These are phyloP conservation scores for Dallia pectoralis DNA, from an alignment of 2,797 vertebrate species.

Conservation along the genomic window DNA sequence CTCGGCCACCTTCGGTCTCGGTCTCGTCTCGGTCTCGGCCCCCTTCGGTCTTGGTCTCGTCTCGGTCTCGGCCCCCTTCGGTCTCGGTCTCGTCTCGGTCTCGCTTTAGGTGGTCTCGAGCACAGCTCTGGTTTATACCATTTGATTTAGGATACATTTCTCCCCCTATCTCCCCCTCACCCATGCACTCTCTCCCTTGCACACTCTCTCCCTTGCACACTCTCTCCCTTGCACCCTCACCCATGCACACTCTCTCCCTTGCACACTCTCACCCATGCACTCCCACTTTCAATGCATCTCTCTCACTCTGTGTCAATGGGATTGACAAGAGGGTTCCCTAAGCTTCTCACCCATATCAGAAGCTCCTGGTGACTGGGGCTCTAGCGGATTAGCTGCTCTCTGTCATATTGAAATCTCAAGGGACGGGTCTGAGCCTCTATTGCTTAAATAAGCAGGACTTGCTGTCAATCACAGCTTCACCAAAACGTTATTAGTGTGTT, in stretches of 20 bases:
- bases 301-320: neutral
- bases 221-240: neutral
- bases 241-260: neutral
- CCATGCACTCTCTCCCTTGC: neutral
- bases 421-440: neutral
- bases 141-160: too few relatives aligned
- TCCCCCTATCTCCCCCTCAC: neutral
- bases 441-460: conserved; percentile 5
- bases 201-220: neutral
- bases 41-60: too few relatives aligned
- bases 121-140: too few relatives aligned
- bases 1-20: too few relatives aligned
- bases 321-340: neutral
- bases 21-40: too few relatives aligned
- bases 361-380: neutral
- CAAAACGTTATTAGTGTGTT: neutral
- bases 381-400: neutral
- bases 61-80: too few relatives aligned
- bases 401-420: conserved; percentile 4
- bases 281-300: too few relatives aligned
- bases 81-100: too few relatives aligned
- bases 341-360: neutral
- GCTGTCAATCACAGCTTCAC: conserved; percentile 16
- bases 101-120: too few relatives aligned
- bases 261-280: too few relatives aligned